Evolutionary conservation across 2,888 invertebrate genomes (phyloP).

Genomic region (Lepeophtheirus nordmannii): DNA sequence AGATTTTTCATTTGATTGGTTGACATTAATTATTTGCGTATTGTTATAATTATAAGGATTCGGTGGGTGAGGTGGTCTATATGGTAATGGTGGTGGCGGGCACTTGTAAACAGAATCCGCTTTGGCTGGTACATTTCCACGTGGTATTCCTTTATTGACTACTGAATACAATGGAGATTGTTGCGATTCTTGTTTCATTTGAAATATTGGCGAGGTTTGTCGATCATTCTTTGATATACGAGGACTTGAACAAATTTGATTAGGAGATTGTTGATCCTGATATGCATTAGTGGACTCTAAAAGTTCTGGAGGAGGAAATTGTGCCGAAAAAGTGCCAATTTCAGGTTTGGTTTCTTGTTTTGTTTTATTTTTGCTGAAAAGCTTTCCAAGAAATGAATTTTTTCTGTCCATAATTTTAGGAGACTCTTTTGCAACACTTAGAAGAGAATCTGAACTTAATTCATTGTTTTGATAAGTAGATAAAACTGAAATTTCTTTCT

Average conservation of each 20-base stretch:
- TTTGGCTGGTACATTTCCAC: not conserved
- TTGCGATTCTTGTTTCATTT: no score
- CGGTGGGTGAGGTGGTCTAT: conserved; percentile 17
- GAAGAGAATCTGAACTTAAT: not conserved
- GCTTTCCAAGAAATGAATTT: conserved; percentile 21
- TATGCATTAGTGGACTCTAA: not conserved
- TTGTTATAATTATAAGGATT: not conserved
- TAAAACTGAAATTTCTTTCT: conserved; percentile 11
- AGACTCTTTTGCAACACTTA: not conserved
- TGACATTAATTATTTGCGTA: not conserved
- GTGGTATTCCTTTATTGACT: not conserved
- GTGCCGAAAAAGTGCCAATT: conserved; percentile 21
- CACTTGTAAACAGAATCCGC: not conserved
- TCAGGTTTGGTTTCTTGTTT: conserved; percentile 6
- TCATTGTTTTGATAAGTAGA: conserved; percentile 8
- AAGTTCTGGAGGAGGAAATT: conserved; percentile 22
- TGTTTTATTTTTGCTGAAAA: conserved; percentile 18
- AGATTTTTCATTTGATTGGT: not conserved
- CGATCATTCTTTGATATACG: no score
- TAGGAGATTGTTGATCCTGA: not conserved
- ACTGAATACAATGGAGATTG: not conserved
- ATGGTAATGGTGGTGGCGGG: conserved; percentile 18
- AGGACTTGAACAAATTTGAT: not conserved
- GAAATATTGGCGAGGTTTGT: no score
- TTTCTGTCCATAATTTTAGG: conserved; percentile 22